Conservation (phyloP, 2,888 invertebrate species). For the Drepana falcataria region DNA sequence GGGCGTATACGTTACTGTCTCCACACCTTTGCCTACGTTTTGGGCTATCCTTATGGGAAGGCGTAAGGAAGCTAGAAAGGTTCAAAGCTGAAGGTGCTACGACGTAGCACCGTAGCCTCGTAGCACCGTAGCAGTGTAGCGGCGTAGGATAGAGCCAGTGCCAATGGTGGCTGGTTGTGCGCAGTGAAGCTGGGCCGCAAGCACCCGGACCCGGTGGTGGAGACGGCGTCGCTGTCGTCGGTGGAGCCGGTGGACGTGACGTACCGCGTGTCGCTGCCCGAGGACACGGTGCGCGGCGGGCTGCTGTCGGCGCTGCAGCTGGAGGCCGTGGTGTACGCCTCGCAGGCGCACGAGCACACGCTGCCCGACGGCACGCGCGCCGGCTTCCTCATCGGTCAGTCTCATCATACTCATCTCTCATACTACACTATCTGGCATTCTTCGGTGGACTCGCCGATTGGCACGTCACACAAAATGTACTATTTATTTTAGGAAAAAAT, state of each 20-base stretch:
- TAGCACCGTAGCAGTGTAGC: too few species aligned
- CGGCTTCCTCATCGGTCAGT: conserved; percentile 93
- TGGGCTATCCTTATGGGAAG: too few species aligned
- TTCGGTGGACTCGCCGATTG: too few species aligned
- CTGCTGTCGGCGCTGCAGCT: conserved; percentile 96
- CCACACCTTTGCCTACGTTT: too few species aligned
- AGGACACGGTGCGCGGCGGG: conserved; percentile 89
- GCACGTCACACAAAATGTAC: too few species aligned
- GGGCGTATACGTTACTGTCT: too few species aligned
- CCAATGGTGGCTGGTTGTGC: neutral
- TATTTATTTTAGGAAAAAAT: too few species aligned
- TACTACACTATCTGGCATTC: too few species aligned
- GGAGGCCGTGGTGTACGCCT: conserved; percentile 97
- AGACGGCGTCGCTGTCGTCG: conserved; percentile 97
- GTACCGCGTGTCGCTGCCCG: conserved; percentile 91
- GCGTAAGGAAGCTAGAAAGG: too few species aligned
- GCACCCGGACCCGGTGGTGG: conserved; percentile 99
- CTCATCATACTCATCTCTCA: conserved; percentile 4
- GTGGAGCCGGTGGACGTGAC: conserved; percentile 96
- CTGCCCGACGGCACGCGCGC: conserved; percentile 93
- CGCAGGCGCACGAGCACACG: conserved; percentile 96
- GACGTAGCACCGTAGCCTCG: too few species aligned
- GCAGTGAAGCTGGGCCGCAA: conserved; percentile 94
- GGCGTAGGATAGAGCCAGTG: too few species aligned
- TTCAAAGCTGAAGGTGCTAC: too few species aligned